Base-by-base conservation (phyloP, 2,888 invertebrate genomes). In the Metalampra italica region DNA sequence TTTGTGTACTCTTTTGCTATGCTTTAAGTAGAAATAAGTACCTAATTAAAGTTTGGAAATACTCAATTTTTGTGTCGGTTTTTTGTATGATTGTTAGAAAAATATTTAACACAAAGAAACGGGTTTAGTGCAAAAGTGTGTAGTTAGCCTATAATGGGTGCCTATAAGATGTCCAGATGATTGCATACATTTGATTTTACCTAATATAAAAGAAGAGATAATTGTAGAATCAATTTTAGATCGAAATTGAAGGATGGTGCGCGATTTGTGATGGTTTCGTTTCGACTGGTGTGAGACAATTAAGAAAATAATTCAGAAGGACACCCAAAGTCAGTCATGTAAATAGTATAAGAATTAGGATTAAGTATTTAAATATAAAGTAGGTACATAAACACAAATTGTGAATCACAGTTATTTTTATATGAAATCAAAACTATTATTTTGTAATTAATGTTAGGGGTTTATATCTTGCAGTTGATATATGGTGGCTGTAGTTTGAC, bases 251-350 rank as follows among this genome's bases (percentile, higher is more conserved):
- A 22, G n/a, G n/a, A n/a, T n/a, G n/a, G n/a, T n/a, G n/a, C n/a
- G n/a, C 22, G 2, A 5, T 22, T 3, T 22, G 5, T 22, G 5
- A 22, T 22, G 5, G 5, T 22, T 22, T 22, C 22, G 22, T 22
- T 22, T 22, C 5, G 22, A 22, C 22, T 22, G 22, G 15, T 13
- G 12, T 7, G 38, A 13, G 38, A 38, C 22, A 3, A 7, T 8
- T 12, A 12, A n/a, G n/a, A 38, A 38, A n/a, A 38, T 12, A 38
- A 38, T 7, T 45, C 37, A 34, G 43, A 39, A 47, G 44, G 48
- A 53, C 47, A 42, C 50, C 47, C 73, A 80, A 77, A 82, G 77
- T 81, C 71, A 75, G 69, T 70, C 62, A 60, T 78, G 74, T 81
- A 78, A 67, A 77, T 79, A 78, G 49, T 60, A 60, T 54, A 54